phyloP scores from a whole-genome alignment of 2,888 invertebrate genomes.

The Strigamia transsilvanica region DNA sequence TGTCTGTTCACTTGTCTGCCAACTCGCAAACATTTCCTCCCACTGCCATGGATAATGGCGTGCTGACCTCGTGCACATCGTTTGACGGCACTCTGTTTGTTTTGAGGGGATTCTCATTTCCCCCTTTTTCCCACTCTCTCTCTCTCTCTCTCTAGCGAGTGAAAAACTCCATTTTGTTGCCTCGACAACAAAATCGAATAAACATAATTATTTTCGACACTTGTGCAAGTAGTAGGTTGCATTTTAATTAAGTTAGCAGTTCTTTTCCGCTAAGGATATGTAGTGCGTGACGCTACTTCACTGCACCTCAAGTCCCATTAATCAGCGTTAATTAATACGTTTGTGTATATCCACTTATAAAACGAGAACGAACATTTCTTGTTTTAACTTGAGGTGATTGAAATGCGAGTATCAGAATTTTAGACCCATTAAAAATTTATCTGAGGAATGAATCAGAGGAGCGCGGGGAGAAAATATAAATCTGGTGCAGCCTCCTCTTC shows the following conservation, averaged over 20 bases:
- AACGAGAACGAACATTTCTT: background rate
- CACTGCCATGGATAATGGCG: conserved; percentile 15
- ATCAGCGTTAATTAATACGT: no score
- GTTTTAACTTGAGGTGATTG: no score
- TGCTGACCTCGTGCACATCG: conserved; percentile 27
- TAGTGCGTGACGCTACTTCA: background rate
- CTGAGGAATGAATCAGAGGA: background rate
- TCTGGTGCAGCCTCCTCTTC: conserved; percentile 6
- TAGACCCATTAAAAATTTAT: background rate
- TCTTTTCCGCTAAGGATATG: conserved; percentile 11
- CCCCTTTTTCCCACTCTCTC: background rate
- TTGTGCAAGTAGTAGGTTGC: background rate
- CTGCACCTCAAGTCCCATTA: background rate
- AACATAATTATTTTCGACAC: background rate
- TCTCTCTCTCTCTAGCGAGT: background rate
- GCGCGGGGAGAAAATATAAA: background rate
- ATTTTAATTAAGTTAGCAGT: background rate
- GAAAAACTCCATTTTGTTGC: background rate
- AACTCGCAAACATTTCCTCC: conserved; percentile 17
- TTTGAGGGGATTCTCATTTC: conserved; percentile 5
- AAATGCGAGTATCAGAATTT: background rate
- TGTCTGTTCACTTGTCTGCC: conserved; percentile 32
- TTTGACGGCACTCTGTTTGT: conserved; percentile 2
- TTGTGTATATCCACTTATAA: no score
- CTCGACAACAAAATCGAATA: background rate